A percentile compares a stretch with the other conserved stretches of the same genome.
Conservation (phyloP, 2,888 invertebrate species). For the Busseola fusca region DNA sequence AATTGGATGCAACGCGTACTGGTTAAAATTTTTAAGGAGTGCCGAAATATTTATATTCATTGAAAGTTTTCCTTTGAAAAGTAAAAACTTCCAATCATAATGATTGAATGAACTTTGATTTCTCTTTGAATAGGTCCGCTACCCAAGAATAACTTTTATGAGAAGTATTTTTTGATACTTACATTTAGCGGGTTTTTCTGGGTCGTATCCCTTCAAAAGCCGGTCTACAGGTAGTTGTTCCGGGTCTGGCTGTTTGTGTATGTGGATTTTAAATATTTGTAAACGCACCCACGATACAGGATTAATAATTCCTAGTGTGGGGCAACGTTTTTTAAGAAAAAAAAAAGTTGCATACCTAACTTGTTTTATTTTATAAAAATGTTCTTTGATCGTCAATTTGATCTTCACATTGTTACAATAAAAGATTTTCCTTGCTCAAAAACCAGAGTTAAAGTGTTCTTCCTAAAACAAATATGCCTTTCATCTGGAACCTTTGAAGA, state of each 20-base stretch:
- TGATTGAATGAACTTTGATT: slow-evolving; percentile 9
- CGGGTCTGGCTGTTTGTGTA: no score
- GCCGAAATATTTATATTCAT: background rate
- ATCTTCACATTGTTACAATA: background rate
- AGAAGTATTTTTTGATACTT: background rate
- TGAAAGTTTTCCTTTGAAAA: slow-evolving; percentile 2
- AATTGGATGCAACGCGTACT: slow-evolving; percentile 17
- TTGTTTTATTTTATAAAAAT: background rate
- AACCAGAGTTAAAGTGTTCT: background rate
- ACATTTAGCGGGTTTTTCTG: background rate
- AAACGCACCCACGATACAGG: no score
- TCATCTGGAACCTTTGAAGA: slow-evolving; percentile 29
- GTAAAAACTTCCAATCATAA: slow-evolving; percentile 1
- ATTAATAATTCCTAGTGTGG: no score
- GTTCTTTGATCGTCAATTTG: background rate
- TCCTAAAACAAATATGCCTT: slow-evolving; percentile 1
- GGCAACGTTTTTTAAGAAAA: no score
- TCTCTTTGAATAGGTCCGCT: background rate
- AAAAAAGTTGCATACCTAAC: background rate
- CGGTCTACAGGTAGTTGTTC: no score
- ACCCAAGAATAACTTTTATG: background rate
- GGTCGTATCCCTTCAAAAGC: background rate
- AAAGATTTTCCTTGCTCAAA: background rate
- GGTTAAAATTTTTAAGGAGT: slow-evolving; percentile 1
- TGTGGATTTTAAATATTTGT: no score